Percentiles rank a stretch among this genome's conserved stretches.
These are phyloP conservation scores for Brachymystax lenok DNA, from an alignment of 2,797 vertebrate genomes.

Conservation along the genomic window DNA sequence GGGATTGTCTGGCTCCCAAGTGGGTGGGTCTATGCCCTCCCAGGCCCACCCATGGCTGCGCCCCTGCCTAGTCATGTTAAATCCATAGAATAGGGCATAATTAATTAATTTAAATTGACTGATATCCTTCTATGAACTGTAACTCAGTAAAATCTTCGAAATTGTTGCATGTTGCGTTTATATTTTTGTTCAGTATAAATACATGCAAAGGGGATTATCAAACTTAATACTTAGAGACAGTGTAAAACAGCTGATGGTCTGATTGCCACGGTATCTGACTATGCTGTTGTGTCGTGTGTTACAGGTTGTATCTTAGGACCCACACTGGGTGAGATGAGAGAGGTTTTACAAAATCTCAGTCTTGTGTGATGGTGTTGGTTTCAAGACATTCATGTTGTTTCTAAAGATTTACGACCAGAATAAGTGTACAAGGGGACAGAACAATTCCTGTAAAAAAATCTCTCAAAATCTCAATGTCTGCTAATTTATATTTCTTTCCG, in stretches of 20 bases:
- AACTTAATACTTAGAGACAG: slow-evolving; percentile 37
- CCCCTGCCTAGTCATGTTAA: too few species aligned
- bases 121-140: too few species aligned
- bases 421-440: not conserved
- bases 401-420: not conserved
- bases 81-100: too few species aligned
- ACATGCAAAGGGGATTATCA: slow-evolving; percentile 65
- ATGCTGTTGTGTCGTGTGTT: slow-evolving; percentile 27
- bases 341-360: slow-evolving; percentile 7
- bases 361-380: not conserved
- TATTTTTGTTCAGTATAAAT: slow-evolving; percentile 15
- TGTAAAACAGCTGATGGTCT: slow-evolving; percentile 44
- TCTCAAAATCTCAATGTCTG: not conserved
- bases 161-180: too few species aligned
- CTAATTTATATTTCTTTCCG: slow-evolving; percentile 9
- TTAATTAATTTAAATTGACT: too few species aligned
- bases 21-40: too few species aligned
- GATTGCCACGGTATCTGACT: slow-evolving; percentile 37
- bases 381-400: not conserved
- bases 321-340: slow-evolving; percentile 1
- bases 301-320: slow-evolving; percentile 39
- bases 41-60: too few species aligned
- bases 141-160: too few species aligned
- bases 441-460: slow-evolving; percentile 2
- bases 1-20: too few species aligned